Evolutionary conservation across 2,888 invertebrate genomes (phyloP), one percentile per base, ranked within the genome.

Genomic region (Thereva unica): DNA sequence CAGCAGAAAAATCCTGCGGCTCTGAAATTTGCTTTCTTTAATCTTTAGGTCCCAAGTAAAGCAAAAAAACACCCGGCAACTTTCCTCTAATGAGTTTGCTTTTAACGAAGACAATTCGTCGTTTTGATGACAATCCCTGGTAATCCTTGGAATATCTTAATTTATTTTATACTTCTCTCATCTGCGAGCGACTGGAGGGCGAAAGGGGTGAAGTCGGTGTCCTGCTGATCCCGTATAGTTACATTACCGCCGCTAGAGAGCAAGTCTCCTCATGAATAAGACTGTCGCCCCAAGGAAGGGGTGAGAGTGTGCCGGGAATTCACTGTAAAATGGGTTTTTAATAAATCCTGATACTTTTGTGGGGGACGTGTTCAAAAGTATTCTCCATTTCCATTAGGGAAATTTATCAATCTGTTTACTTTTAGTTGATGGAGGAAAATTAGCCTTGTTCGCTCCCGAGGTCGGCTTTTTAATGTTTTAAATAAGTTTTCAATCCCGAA

Each of bases 291-390:
- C 2, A 2, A 23, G 23, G 2, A 23, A 23, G 23, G 23, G 23
- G 23, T 23, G 23, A 23, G 23, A 23, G 23, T 23, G 49, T 40
- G 41, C 61, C 49, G 34, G 40, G 50, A 40, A 61, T 50, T 41
- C 49, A 61, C 61, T 49, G 61, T 38, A 38, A 61, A 61, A 61
- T 61, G 61, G 61, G 50, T 61, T 61, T 61, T 61, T 61, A 61
- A 61, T 61, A 61, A 61, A 61, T 61, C 35, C 50, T 41, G 6
- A 23, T 40, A 41, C 50, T 50, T 37, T 41, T 41, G 42, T 12
- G 55, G 12, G 23, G 49, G 40, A 37, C 41, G 45, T 49, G 45
- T 44, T n/a, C 38, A 44, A 23, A 10, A 34, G 41, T 34, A 47
- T 12, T 38, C 10, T n/a, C 59, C 8, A 56, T 49, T 61, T 61